Evolutionary conservation across 1,140 invertebrate genomes (phyloP), one percentile per base, ranked within the genome.

Genomic region (Listronotus bonariensis): DNA sequence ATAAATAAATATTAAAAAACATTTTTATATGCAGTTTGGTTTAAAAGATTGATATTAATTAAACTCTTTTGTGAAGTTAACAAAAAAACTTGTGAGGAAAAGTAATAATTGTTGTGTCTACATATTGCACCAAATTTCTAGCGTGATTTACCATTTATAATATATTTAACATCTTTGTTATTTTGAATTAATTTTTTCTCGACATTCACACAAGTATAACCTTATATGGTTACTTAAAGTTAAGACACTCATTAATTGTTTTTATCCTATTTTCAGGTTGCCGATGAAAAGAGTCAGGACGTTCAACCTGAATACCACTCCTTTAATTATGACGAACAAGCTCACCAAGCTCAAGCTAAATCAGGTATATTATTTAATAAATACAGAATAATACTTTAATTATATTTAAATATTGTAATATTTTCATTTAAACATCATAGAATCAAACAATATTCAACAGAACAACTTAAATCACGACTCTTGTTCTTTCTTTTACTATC

Each of bases 301-400:
- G 34, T 68, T 15, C 52, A 61, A 46, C 71, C 71, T 8, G 66
- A 70, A 41, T 72, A 56, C 40, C 71, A 72, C n/a, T 68, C 68
- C 9, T 69, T 70, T 48, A 70, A 73, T 32, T 68, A 69, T 36
- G 70, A 74, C 12, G 69, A 73, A 38, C 69, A 68, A 46, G 53
- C 67, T 12, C 62, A 68, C 17, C 64, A 72, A 42, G 64, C 67
- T 11, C 52, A 59, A 52, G 49, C 65, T 1, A 69, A 63, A 55
- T 58, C 49, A 17, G 65, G 15, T 60, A 56, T 34, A 11, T 31
- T 26, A 67, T 52, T 17, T 49, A 46, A 10, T 31, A 51, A n/a
- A 12, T 54, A 15, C 38, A 49, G 7, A 41, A 12, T 41, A 12
- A 41, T 3, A 12, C 3, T 41, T 41, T 3, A 1, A 41, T 3